Evolutionary conservation across 2,797 vertebrate species (phyloP).

Genomic region (Chaetophractus vellerosus): DNA sequence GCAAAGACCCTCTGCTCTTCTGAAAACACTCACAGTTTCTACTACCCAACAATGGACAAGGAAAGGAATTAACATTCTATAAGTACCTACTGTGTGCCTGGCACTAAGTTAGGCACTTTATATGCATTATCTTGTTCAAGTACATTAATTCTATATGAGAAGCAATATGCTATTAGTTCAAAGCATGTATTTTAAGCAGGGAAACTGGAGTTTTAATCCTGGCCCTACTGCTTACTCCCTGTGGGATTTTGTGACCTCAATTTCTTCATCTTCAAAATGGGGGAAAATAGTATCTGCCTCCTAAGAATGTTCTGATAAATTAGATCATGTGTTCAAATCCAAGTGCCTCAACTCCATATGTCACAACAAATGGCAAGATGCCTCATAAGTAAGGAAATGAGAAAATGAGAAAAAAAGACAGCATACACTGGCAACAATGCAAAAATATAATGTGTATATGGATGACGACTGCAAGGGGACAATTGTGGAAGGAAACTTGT

Average conservation of each 20-base stretch:
- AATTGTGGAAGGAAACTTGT: fast-evolving
- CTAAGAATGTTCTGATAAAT: background rate
- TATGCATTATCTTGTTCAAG: background rate
- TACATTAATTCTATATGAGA: background rate
- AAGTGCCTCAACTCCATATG: background rate
- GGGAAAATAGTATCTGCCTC: background rate
- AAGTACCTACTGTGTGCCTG: background rate
- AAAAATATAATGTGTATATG: background rate
- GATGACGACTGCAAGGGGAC: background rate
- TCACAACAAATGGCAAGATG: background rate
- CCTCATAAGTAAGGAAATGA: background rate
- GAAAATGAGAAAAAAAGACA: background rate
- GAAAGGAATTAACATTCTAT: background rate
- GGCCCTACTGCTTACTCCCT: background rate
- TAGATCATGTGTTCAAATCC: background rate
- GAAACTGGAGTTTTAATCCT: background rate
- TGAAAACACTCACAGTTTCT: background rate
- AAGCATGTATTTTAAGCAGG: background rate
- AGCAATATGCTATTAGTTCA: background rate
- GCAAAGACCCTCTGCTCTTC: background rate
- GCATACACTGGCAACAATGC: background rate
- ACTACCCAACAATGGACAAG: background rate
- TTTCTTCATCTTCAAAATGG: constrained; percentile 29
- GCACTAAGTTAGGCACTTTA: background rate
- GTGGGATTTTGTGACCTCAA: background rate